Evolutionary conservation across 2,113 vertebrate species (phyloP), one percentile per base, ranked within the genome.

Genomic region (Ascaphus truei): DNA sequence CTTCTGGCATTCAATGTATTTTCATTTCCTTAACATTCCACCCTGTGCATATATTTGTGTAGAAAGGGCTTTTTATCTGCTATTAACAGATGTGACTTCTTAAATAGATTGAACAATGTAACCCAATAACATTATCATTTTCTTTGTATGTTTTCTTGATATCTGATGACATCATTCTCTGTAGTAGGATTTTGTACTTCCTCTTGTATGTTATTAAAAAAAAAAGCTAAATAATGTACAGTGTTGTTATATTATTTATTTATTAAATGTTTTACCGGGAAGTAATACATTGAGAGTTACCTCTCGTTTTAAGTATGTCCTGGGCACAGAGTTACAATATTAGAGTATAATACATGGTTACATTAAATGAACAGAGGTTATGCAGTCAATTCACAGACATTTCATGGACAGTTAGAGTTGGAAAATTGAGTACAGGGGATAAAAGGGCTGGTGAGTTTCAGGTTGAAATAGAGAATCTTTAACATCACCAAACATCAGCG

Each of bases 41-140:
- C 36, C 39, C 30, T 56, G 20, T 50, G 13, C 30, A 31, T 31
- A 47, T 57, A 57, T 57, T 68, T 57, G 39, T 68, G 39, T 47
- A 47, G 37, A 25, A 65, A 66, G 27, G 10, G 18, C 50, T 43
- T 55, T 63, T 56, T 56, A 66, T 47, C 64, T 68, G 29, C 20
- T 57, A 3, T 27, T 48, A 57, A 47, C 64, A 68, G 64, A 68
- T 56, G 52, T 25, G 18, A 57, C 39, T 57, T 41, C 9, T 34
- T 57, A 7, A 57, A 57, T 57, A 26, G 39, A 57, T 33, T 48
- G n/a, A 41, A 55, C n/a, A 65, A 30, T 20, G 36, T 16, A 53
- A 30, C 15, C 37, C 47, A 65, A 65, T 41, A 65, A 15, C 16
- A 53, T 61, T 30, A 61, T 61, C 16, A 30, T 25, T 26, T 39